Base-by-base conservation (phyloP, 2,888 invertebrate genomes). In the Caenorhabditis macrosperma region DNA sequence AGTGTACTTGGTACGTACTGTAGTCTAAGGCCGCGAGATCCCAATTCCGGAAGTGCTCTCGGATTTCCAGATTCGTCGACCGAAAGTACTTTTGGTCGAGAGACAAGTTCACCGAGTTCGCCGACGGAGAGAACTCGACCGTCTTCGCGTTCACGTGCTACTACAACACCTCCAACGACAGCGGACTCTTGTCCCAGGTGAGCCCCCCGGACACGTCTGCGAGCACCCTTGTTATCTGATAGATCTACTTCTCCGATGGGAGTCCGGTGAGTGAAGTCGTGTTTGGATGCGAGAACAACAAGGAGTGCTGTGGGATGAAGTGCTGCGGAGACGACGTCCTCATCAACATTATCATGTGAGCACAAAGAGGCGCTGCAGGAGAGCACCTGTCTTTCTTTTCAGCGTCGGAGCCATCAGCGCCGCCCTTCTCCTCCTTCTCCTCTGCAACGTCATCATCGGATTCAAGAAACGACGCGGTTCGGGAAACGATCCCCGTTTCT, bases 291-390 rank as follows among this genome's bases (percentile, higher is more conserved):
- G 80, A 80, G 57, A 66, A 33, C 46, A 64, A 52, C 33, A 80
- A 71, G 35, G 80, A 80, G 20, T 80, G 80, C 50, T 80, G 80
- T 30, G 80, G 80, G 41, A 38, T 80, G 61, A 74, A 80, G 44
- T 80, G 80, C 48, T 80, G 80, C 55, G 71, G 80, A 1, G 80
- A 80, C 66, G 80, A 80, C 50, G 80, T 80, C 12, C 17, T 80
- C 17, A 67, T 80, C 52, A 80, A 80, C 44, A 76, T 80, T 35
- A 72, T 76, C 44, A 79, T 79, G 76, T 76, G 22, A 59, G 48
- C 38, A 3, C 38, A 38, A 12, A 15, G 38, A 10, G 3, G 3
- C 38, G 5, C 9, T 38, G 38, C 9, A 38, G n/a, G n/a, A n/a
- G n/a, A n/a, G n/a, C n/a, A n/a, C n/a, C n/a, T n/a, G n/a, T n/a